Conservation (phyloP, 2,113 vertebrate genomes). For the Petrocephalus zakoni region DNA sequence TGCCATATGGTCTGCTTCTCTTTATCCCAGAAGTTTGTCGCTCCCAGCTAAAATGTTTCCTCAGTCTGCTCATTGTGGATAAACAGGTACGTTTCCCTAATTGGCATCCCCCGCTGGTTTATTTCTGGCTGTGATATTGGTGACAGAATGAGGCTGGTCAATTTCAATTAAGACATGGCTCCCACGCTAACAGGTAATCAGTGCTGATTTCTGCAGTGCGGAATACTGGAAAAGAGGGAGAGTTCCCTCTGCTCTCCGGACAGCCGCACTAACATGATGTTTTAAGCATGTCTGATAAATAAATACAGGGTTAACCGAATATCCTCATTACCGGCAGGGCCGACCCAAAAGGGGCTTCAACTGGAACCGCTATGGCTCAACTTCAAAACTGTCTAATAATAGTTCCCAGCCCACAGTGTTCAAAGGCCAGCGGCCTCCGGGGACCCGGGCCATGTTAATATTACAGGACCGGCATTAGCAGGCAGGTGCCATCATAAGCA, state of each 20-base stretch:
- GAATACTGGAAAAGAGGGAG: neutral
- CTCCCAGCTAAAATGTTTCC: neutral
- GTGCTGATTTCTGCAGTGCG: neutral
- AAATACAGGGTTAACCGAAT: neutral
- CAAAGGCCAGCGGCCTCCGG: neutral
- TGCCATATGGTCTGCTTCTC: neutral
- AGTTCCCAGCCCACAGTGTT: neutral
- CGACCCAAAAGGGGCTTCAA: neutral
- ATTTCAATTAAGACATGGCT: slow-evolving; percentile 16
- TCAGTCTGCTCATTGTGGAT: neutral
- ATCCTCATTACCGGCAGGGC: neutral
- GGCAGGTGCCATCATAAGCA: neutral
- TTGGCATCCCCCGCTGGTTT: neutral
- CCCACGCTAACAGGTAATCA: slow-evolving; percentile 10
- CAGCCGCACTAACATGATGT: neutral
- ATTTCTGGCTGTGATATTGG: neutral
- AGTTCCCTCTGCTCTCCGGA: neutral
- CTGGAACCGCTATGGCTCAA: neutral
- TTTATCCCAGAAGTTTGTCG: neutral
- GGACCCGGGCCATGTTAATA: neutral
- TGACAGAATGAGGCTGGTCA: slow-evolving; percentile 10
- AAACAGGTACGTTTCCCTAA: neutral
- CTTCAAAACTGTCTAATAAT: slow-evolving; percentile 10
- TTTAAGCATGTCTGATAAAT: neutral
- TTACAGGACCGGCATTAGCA: neutral